Evolutionary conservation across 2,888 invertebrate species (phyloP), one percentile per base, ranked within the genome.

Genomic region (Drosophila lacicola): DNA sequence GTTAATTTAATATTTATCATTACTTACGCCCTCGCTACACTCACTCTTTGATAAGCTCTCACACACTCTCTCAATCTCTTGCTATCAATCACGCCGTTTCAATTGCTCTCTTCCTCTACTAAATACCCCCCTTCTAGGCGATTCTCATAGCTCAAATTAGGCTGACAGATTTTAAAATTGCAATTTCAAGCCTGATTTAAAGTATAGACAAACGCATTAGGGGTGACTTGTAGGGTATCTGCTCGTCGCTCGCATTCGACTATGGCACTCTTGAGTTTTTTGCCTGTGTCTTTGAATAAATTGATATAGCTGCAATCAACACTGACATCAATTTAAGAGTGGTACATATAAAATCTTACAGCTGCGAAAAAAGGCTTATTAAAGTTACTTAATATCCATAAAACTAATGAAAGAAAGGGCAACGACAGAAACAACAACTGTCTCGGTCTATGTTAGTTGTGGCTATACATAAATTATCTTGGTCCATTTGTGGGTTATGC

Each of bases 341-440:
- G 42, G 17, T 39, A 11, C 37, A 47, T 56, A 41, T 29, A 33
- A 61, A 49, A 60, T 56, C 47, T 47, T 36, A 46, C 25, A 44
- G 13, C 19, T 29, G 50, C 13, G 53, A 61, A 51, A 33, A 29
- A 21, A 13, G 45, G 50, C 62, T 56, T 29, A 73, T 63, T 74
- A 44, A 56, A 60, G 63, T 58, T 68, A 53, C 39, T 69, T 74
- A 57, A 64, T 69, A 54, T 56, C 69, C 58, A 73, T 53, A 56
- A 45, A 74, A 47, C 42, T 29, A 58, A 49, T 51, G 57, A 53
- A 66, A 46, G 17, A 41, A 53, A 25, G 51, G 39, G 50, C 41
- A 29, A 65, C 19, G 44, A 46, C 9, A 10, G 41, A 9, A 9
- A 41, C 13, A 49, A 49, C 51, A 29, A 29, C 8, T 37, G 50